These are phyloP conservation scores for Leptobrachium leishanense DNA, from an alignment of 2,113 vertebrate genomes.

Conservation along the genomic window DNA sequence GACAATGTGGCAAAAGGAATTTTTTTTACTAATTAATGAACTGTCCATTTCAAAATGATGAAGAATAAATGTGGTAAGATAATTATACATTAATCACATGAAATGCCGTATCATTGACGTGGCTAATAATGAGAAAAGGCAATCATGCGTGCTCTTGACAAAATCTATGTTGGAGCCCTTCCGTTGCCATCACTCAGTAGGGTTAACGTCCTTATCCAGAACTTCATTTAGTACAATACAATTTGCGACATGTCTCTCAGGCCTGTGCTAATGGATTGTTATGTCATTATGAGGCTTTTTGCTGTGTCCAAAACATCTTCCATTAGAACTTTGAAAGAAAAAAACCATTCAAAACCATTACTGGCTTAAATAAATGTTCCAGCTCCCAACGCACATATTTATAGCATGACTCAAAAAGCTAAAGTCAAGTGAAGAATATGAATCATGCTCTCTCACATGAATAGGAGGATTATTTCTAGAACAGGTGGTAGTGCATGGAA, in stretches of 20 bases:
- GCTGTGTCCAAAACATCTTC: conserved; percentile 8
- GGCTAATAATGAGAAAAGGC: conserved; percentile 1
- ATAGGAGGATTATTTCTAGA: not conserved
- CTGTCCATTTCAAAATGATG: conserved; percentile 6
- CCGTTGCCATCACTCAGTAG: not conserved
- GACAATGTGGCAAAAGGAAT: not conserved
- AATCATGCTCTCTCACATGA: not conserved
- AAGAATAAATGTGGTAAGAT: conserved; percentile 5
- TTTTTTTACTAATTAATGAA: conserved; percentile 24
- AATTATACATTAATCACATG: conserved; percentile 35
- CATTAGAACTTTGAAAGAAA: not conserved
- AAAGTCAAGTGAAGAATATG: not conserved
- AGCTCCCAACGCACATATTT: conserved; percentile 5
- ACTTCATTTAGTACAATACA: not conserved
- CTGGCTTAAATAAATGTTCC: conserved; percentile 3
- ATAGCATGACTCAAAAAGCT: conserved; percentile 4
- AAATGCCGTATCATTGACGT: not conserved
- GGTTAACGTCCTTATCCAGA: not conserved
- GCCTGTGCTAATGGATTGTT: conserved; percentile 3
- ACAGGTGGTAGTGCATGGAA: not conserved
- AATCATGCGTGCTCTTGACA: not conserved
- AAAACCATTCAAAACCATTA: not conserved
- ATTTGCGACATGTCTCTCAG: not conserved
- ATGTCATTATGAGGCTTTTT: not conserved
- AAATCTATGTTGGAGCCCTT: not conserved